Percentiles rank a stretch among this genome's conserved stretches.
These are phyloP conservation scores for Ferrisia virgata DNA, from an alignment of 2,888 invertebrate genomes.

Conservation along the genomic window DNA sequence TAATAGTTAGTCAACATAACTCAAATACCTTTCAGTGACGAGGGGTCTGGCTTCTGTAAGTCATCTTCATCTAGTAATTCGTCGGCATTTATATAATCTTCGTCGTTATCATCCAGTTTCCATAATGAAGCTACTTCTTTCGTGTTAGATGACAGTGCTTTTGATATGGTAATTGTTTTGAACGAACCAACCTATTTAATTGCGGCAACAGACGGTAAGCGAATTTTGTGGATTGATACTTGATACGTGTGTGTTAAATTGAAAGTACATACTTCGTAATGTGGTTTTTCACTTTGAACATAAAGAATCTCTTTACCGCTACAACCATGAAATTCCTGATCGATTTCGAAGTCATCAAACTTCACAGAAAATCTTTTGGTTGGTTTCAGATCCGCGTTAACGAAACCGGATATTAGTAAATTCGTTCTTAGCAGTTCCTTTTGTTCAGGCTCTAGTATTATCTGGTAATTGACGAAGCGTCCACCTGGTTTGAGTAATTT, in stretches of 20 bases:
- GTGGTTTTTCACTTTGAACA: conserved; percentile 63
- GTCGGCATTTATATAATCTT: conserved; percentile 80
- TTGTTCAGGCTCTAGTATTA: not conserved
- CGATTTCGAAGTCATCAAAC: not conserved
- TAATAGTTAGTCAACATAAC: not conserved
- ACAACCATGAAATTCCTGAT: not conserved
- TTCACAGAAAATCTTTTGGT: not conserved
- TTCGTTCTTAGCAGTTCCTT: conserved; percentile 9
- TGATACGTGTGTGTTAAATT: not conserved
- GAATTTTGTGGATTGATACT: not conserved
- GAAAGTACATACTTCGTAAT: conserved; percentile 67
- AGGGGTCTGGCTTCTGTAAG: conserved; percentile 78
- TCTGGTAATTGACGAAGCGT: not conserved
- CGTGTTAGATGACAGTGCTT: not conserved
- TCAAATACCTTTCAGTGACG: conserved; percentile 74
- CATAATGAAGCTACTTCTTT: conserved; percentile 60
- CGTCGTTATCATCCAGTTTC: conserved; percentile 67
- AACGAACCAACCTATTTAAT: conserved; percentile 60
- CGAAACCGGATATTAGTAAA: conserved; percentile 31
- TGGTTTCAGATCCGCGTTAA: not conserved
- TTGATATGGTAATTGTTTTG: conserved; percentile 57
- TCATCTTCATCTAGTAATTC: conserved; percentile 87
- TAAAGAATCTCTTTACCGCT: conserved; percentile 47
- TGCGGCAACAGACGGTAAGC: too few relatives aligned
- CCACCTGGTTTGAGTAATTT: not conserved